Evolutionary conservation across 1,140 invertebrate genomes (phyloP), one percentile per base, ranked within the genome.

Genomic region (Caligus rogercresseyi): DNA sequence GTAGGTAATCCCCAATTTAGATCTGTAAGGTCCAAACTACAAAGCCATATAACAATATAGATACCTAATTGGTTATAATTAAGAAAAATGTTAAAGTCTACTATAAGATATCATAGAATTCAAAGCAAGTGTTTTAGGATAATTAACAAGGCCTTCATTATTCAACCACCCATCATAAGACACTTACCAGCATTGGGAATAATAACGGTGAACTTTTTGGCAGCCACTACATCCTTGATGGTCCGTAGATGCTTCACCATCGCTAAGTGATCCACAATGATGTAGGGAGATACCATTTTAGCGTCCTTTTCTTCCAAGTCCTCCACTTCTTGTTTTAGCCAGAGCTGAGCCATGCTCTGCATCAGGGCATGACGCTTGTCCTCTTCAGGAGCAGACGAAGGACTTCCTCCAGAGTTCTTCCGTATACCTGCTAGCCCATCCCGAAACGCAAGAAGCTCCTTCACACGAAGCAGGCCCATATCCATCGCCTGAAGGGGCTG

Each of bases 201-300:
- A 18, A 60, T 60, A 21, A 60, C 57, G n/a, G 57, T 25, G 20
- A 60, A 60, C 21, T 43, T 60, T 18, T 60, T 60, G n/a, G 57
- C 18, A 3, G 24, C 24, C 1, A 60, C 57, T 18, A 60, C 51
- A 19, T 60, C 24, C 21, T 60, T 25, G 3, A 60, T 60, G 15
- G 26, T 11, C 2, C 18, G 13, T 19, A 60, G 2, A 43, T 60
- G 57, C 18, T 60, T 18, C 3, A 31, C 18, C 18, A 60, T 18
- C 11, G 57, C 57, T 16, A 15, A 60, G 21, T 60, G 57, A 25
- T 60, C 57, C 13, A 60, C 24, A 25, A 60, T 31, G 2, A 60
- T 18, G 25, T 60, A 60, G 2, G 26, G 57, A 18, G 57, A 60
- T 14, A 26, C 25, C 18, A 43, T 19, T 4, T 25, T 43, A 18